phyloP scores from a whole-genome alignment of 1,140 invertebrate species.

The Microvelia longipes region DNA sequence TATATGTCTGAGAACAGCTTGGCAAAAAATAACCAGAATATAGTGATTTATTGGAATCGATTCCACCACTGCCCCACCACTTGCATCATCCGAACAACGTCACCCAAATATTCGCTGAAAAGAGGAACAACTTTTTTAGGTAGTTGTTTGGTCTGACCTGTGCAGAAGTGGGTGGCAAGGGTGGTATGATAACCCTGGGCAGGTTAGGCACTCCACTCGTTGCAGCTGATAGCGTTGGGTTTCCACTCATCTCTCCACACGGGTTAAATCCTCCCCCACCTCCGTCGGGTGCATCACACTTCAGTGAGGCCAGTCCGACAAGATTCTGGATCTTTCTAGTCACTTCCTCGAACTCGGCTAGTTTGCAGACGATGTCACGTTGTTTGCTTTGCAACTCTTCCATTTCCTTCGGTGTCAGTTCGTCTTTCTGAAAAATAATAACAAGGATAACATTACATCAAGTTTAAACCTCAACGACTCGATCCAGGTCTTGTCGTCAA shows the following conservation, averaged over 20 bases:
- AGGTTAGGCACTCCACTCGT: neutral
- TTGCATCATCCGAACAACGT: too few species aligned
- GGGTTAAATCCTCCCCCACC: neutral
- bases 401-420: conserved; percentile 28
- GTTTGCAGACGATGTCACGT: conserved; percentile 23
- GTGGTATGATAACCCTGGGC: conserved; percentile 1
- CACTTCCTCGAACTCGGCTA: conserved; percentile 29
- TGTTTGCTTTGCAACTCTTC: conserved; percentile 25
- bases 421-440: conserved; percentile 26
- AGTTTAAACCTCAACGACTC: neutral
- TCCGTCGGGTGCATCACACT: conserved; percentile 16
- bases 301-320: conserved; percentile 22
- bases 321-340: conserved; percentile 27
- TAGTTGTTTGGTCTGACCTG: too few species aligned
- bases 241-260: neutral
- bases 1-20: too few species aligned
- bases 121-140: too few species aligned
- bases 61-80: too few species aligned
- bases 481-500: neutral
- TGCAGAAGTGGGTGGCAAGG: too few species aligned
- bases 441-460: neutral
- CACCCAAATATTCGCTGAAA: too few species aligned
- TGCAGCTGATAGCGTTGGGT: neutral
- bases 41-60: too few species aligned
- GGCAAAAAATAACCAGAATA: too few species aligned